phyloP scores from a whole-genome alignment of 2,797 vertebrate species.

The Chelon auratus region DNA sequence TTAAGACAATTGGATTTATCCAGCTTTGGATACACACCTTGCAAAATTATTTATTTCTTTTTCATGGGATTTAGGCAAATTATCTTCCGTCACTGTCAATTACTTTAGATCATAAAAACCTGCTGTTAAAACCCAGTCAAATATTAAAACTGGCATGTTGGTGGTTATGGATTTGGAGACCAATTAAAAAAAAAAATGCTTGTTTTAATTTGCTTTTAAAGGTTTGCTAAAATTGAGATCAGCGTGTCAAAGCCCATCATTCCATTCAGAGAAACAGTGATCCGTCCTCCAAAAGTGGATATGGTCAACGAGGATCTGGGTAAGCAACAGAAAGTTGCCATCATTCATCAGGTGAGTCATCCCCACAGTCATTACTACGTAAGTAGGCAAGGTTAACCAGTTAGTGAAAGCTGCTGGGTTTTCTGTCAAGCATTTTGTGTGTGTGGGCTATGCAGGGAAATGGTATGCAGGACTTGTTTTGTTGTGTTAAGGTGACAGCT shows the following conservation, averaged over 20 bases:
- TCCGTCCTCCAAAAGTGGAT: conserved; percentile 94
- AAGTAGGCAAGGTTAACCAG: not conserved
- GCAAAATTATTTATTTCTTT: too few relatives aligned
- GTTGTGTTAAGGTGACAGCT: not conserved
- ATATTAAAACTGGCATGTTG: not conserved
- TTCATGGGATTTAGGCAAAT: too few relatives aligned
- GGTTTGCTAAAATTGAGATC: conserved; percentile 95
- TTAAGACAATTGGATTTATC: too few relatives aligned
- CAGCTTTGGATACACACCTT: too few relatives aligned
- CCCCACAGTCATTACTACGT: too few relatives aligned
- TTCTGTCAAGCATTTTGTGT: not conserved
- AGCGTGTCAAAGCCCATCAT: conserved; percentile 94
- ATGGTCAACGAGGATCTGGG: conserved; percentile 99
- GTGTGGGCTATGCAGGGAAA: not conserved
- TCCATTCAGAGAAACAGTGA: conserved; percentile 95
- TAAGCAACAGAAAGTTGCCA: conserved; percentile 92
- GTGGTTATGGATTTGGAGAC: not conserved
- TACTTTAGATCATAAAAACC: too few relatives aligned
- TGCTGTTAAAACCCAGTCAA: too few relatives aligned
- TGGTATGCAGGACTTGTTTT: not conserved
- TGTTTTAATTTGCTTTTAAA: conserved; percentile 59
- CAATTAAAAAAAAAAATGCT: not conserved
- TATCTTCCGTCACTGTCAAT: too few relatives aligned
- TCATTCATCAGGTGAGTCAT: conserved; percentile 90
- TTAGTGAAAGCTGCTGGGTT: not conserved